Evolutionary conservation across 2,113 vertebrate genomes (phyloP), one percentile per base, ranked within the genome.

Genomic region (Perognathus longimembris): DNA sequence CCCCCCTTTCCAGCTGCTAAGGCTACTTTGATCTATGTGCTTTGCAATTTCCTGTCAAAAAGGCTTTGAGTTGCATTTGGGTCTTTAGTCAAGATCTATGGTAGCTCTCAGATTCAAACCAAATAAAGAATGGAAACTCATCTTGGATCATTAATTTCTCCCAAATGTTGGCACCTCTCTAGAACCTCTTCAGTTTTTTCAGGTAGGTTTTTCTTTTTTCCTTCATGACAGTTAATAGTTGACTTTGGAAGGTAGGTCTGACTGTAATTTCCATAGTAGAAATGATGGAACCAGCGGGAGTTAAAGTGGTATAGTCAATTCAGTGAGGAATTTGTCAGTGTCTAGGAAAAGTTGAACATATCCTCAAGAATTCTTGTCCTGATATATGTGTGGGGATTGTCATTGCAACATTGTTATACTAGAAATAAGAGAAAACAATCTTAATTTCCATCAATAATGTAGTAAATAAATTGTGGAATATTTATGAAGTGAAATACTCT

Each of bases 11-110:
- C 15, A 76, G 12, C 18, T 67, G 42, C 8, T 90, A 4, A 32
- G 50, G 59, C 77, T 54, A 45, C 34, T 90, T 67, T 92, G 32
- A 78, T n/a, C 18, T 45, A 32, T 32, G 15, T 54, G 21, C n/a
- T 80, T 87, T 87, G 34, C 36, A 81, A 77, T 61, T 89, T 96
- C 11, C 50, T 59, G 66, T 75, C 7, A 87, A 64, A 70, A 54
- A 73, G 34, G 26, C 63, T 77, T 50, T 84, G 22, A 38, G 22
- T 30, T 45, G 45, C 45, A 45, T 45, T 12, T 45, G 45, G 45
- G 45, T 45, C 50, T 88, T 91, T 73, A 45, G 34, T 17, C 12
- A 81, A 34, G 18, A 45, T 82, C 11, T 83, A 11, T 42, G 21
- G 20, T 20, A 42, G 64, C 28, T 34, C 34, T 89, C 30, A 81